These are phyloP conservation scores for Meiosimyza platycephala DNA, from an alignment of 2,888 invertebrate genomes.

Conservation along the genomic window DNA sequence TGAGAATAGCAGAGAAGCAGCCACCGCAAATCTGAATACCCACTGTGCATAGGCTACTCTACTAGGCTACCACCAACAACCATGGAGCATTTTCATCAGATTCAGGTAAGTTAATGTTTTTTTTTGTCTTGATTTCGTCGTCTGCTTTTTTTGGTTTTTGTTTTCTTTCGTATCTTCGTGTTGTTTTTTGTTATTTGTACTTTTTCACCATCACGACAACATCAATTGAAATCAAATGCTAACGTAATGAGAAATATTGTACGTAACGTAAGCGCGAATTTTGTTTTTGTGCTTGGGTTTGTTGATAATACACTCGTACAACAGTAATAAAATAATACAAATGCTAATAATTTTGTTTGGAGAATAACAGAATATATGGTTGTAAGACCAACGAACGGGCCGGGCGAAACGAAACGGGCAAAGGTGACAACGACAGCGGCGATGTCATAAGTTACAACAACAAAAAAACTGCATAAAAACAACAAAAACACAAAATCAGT, in stretches of 20 bases:
- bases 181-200: constrained; percentile 28
- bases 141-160: constrained; percentile 20
- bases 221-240: constrained; percentile 33
- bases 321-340: constrained; percentile 17
- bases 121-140: constrained; percentile 7
- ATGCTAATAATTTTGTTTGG: not conserved
- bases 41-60: constrained; percentile 40
- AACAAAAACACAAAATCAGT: constrained; percentile 10
- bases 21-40: constrained; percentile 25
- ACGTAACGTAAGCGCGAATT: constrained; percentile 32
- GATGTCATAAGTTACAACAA: constrained; percentile 11
- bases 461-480: constrained; percentile 11
- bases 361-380: no score
- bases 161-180: constrained; percentile 27
- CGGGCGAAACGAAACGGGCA: not conserved
- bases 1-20: constrained; percentile 42
- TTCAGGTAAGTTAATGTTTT: constrained; percentile 61
- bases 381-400: constrained; percentile 1
- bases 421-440: not conserved
- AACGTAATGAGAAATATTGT: constrained; percentile 18
- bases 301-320: constrained; percentile 15
- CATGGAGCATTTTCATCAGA: constrained; percentile 67
- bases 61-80: constrained; percentile 39
- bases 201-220: constrained; percentile 25
- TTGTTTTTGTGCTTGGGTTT: constrained; percentile 19